These are phyloP conservation scores for Neopelma chrysocephalum DNA, from an alignment of 2,797 vertebrate species.

Conservation along the genomic window DNA sequence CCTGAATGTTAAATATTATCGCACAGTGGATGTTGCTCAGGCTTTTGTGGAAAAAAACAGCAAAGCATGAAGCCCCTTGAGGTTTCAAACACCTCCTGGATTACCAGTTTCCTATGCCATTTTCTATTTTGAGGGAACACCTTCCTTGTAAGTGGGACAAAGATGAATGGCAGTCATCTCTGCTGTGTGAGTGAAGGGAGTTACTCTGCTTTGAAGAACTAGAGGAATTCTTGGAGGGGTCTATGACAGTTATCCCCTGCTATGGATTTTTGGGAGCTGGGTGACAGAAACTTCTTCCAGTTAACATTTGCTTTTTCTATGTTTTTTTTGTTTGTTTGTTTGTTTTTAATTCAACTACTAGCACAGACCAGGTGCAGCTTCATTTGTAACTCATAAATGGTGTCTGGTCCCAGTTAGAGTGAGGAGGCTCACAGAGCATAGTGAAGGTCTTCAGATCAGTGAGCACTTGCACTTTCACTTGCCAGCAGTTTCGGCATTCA, in stretches of 20 bases:
- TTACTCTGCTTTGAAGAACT: not conserved
- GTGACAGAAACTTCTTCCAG: not conserved
- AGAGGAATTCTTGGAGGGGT: not conserved
- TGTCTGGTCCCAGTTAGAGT: not conserved
- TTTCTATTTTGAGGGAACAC: slow-evolving; percentile 7
- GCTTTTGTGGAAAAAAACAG: slow-evolving; percentile 12
- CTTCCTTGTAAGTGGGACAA: not conserved
- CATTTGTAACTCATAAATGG: not conserved
- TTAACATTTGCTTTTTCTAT: not conserved
- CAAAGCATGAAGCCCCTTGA: not conserved
- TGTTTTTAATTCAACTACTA: not conserved
- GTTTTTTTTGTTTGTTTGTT: not conserved
- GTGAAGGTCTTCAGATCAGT: not conserved
- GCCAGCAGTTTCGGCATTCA: not conserved
- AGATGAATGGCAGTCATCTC: not conserved
- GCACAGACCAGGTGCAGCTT: not conserved
- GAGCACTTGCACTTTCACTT: not conserved
- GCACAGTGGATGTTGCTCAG: not conserved
- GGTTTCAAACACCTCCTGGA: not conserved
- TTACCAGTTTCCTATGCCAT: not conserved
- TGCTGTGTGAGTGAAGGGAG: not conserved
- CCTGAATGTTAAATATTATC: slow-evolving; percentile 39
- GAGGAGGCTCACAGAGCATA: not conserved
- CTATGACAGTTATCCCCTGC: not conserved
- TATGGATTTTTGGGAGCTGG: not conserved